phyloP scores from a whole-genome alignment of 2,113 vertebrate species.

The Elachura formosa region DNA sequence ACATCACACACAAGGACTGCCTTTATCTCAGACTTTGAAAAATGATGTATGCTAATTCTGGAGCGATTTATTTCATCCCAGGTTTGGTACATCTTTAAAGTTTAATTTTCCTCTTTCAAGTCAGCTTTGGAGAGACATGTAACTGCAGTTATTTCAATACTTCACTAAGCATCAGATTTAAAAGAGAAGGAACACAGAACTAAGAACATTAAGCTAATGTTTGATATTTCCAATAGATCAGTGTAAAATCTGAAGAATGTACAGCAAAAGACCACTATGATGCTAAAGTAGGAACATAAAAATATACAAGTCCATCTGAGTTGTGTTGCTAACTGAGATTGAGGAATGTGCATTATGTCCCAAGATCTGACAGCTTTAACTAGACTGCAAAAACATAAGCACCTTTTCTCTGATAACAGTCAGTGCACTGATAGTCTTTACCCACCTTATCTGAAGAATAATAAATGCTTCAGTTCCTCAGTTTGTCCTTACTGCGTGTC shows the following conservation, averaged over 20 bases:
- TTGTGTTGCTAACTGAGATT: neutral
- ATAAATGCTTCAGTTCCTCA: slow-evolving; percentile 3
- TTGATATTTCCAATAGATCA: neutral
- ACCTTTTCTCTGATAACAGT: slow-evolving; percentile 10
- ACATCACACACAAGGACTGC: neutral
- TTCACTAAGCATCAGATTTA: neutral
- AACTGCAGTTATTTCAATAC: neutral
- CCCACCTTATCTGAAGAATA: slow-evolving; percentile 33
- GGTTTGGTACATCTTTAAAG: neutral
- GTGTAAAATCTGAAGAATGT: slow-evolving; percentile 29
- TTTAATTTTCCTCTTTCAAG: neutral
- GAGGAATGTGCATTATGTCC: slow-evolving; percentile 28
- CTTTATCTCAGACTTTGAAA: neutral
- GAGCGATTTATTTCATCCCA: neutral
- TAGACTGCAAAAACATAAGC: slow-evolving; percentile 18
- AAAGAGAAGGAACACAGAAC: neutral
- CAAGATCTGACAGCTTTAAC: slow-evolving; percentile 32
- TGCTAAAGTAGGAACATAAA: slow-evolving; percentile 20
- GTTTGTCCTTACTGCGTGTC: slow-evolving; percentile 13
- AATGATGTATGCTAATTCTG: neutral
- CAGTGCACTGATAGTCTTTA: neutral
- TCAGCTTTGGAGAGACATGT: neutral
- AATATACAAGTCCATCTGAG: slow-evolving; percentile 5
- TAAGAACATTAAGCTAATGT: neutral
- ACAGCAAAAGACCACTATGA: neutral